These are phyloP conservation scores for Nymphalis io DNA, from an alignment of 1,140 invertebrate species.

Conservation along the genomic window DNA sequence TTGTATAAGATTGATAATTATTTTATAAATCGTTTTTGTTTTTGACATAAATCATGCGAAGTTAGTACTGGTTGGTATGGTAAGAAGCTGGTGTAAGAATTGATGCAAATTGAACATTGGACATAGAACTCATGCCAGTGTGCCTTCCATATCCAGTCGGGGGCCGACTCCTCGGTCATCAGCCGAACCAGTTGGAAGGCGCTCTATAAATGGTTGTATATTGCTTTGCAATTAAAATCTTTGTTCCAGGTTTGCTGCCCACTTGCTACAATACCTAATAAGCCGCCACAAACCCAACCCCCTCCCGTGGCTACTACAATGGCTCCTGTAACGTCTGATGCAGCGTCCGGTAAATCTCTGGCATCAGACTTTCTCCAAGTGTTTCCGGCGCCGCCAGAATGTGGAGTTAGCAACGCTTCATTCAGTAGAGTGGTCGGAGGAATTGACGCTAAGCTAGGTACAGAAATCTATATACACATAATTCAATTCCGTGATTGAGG, in stretches of 20 bases:
- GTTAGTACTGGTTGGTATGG: no score
- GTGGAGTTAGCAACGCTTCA: constrained; percentile 57
- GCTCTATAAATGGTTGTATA: no score
- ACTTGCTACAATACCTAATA: constrained; percentile 38
- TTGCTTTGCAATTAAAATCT: not conserved
- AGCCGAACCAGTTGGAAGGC: no score
- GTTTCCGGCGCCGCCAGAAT: constrained; percentile 58
- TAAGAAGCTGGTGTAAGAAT: no score
- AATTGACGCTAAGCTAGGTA: constrained; percentile 64
- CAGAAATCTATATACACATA: constrained; percentile 26
- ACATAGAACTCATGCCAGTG: no score
- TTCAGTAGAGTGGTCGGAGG: constrained; percentile 63
- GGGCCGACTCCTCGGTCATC: no score
- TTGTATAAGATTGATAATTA: no score
- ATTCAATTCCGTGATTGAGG: no score
- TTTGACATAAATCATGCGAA: no score
- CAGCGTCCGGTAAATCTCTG: constrained; percentile 20
- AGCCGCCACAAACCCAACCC: constrained; percentile 29
- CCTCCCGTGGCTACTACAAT: constrained; percentile 15
- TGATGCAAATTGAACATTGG: no score
- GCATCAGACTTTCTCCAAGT: constrained; percentile 37
- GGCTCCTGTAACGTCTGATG: constrained; percentile 10
- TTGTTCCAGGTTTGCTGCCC: constrained; percentile 63
- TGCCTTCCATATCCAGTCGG: no score
- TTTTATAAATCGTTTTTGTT: no score